Conservation (phyloP, 2,113 vertebrate species). For the Ochotona princeps region DNA sequence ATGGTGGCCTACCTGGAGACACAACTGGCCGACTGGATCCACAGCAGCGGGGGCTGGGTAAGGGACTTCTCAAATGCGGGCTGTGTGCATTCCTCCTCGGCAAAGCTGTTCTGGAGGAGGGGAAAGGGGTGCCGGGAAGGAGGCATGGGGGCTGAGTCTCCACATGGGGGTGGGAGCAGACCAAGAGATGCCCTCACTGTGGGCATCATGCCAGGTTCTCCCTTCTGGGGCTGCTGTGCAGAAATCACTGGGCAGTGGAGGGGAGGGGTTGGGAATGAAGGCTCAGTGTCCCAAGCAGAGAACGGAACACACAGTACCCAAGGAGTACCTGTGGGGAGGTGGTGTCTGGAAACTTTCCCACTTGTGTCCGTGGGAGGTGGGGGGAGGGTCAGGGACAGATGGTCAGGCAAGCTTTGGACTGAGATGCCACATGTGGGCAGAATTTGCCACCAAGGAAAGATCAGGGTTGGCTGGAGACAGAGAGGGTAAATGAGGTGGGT, state of each 20-base stretch:
- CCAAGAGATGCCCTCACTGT: background rate
- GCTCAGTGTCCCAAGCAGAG: conserved; percentile 65
- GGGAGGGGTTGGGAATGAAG: background rate
- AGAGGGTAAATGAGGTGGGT: background rate
- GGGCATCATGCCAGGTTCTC: conserved; percentile 26
- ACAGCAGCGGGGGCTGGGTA: conserved; percentile 86
- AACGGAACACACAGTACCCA: background rate
- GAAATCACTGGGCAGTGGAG: conserved; percentile 22
- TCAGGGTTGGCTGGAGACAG: conserved; percentile 21
- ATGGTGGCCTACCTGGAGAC: conserved; percentile 85
- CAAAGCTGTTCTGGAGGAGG: conserved; percentile 56
- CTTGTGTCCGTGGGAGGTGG: background rate
- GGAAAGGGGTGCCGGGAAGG: conserved; percentile 47
- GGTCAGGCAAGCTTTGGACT: conserved; percentile 26
- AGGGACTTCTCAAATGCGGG: conserved; percentile 71
- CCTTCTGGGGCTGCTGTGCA: conserved; percentile 60
- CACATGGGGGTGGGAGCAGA: conserved; percentile 52
- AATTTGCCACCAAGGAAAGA: conserved; percentile 3
- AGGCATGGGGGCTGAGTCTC: background rate
- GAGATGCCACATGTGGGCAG: conserved; percentile 48
- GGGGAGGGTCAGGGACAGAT: background rate
- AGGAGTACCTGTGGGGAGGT: conserved; percentile 32
- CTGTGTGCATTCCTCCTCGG: conserved; percentile 32
- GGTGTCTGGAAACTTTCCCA: background rate
- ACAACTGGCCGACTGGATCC: conserved; percentile 83